Evolutionary conservation across 2,113 vertebrate genomes (phyloP).

Genomic region (Nothoprocta perdicaria): DNA sequence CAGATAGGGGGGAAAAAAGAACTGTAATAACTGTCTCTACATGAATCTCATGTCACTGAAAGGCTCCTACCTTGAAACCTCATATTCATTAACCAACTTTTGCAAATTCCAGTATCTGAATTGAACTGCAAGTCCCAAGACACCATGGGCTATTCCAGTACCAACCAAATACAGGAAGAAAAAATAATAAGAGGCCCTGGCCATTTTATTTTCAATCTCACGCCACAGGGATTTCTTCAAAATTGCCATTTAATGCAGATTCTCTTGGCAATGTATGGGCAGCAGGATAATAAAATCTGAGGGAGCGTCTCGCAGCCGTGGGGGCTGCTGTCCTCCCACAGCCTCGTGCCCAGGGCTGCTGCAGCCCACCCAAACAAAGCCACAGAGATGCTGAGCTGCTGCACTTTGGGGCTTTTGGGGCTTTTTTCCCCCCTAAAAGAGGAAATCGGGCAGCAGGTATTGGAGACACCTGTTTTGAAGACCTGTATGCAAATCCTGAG

Average conservation of each 20-base stretch:
- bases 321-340: not conserved
- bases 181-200: not conserved
- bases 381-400: not conserved
- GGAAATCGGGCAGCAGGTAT: not conserved
- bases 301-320: not conserved
- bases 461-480: not conserved
- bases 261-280: not conserved
- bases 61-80: conserved; percentile 50
- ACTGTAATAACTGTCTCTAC: conserved; percentile 3
- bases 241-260: not conserved
- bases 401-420: too few relatives aligned
- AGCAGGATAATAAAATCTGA: not conserved
- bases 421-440: rapidly evolving
- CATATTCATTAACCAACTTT: conserved; percentile 57
- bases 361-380: not conserved
- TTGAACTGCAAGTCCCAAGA: conserved; percentile 12
- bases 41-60: conserved; percentile 56
- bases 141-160: not conserved
- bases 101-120: not conserved
- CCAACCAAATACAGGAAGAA: not conserved
- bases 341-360: not conserved
- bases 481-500: not conserved
- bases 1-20: not conserved
- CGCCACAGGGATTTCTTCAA: not conserved
- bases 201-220: conserved; percentile 42